Conservation (phyloP, 1,140 invertebrate species). For the Brevipalpus yothersi region DNA sequence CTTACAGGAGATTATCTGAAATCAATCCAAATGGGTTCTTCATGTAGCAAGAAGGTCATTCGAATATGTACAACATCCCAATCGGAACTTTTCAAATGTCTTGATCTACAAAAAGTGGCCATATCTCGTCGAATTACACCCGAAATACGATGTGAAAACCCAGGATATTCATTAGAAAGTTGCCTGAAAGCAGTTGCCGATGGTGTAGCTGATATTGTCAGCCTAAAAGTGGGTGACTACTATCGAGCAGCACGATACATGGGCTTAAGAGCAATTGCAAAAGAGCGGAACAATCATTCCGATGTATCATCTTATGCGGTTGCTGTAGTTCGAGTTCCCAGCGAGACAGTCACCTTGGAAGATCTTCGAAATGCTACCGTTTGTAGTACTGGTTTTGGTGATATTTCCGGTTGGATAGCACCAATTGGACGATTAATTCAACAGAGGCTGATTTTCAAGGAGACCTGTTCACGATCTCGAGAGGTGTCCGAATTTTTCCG, state of each 20-base stretch:
- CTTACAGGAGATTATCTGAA: slow-evolving; percentile 38
- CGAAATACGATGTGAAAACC: slow-evolving; percentile 33
- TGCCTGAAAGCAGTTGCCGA: slow-evolving; percentile 38
- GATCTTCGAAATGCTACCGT: slow-evolving; percentile 38
- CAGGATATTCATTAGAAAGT: slow-evolving; percentile 23
- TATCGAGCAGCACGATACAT: slow-evolving; percentile 30
- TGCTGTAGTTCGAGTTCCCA: slow-evolving; percentile 30
- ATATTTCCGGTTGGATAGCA: slow-evolving; percentile 23
- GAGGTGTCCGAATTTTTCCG: slow-evolving; percentile 31
- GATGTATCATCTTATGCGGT: slow-evolving; percentile 28
- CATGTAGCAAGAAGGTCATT: slow-evolving; percentile 26
- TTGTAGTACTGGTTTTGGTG: slow-evolving; percentile 25
- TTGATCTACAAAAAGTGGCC: slow-evolving; percentile 33
- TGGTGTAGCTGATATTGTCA: slow-evolving; percentile 37
- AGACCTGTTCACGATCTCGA: slow-evolving; percentile 27
- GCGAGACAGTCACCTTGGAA: slow-evolving; percentile 27
- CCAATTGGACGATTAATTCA: slow-evolving; percentile 24
- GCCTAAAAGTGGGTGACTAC: slow-evolving; percentile 37
- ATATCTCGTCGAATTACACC: slow-evolving; percentile 44
- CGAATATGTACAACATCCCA: slow-evolving; percentile 36
- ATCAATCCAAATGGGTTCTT: slow-evolving; percentile 40
- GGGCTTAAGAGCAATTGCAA: slow-evolving; percentile 24
- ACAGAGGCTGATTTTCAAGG: slow-evolving; percentile 19
- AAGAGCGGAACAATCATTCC: slow-evolving; percentile 28
- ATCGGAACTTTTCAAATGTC: slow-evolving; percentile 36